These are phyloP conservation scores for Babylonia areolata DNA, from an alignment of 1,140 invertebrate species.

Conservation along the genomic window DNA sequence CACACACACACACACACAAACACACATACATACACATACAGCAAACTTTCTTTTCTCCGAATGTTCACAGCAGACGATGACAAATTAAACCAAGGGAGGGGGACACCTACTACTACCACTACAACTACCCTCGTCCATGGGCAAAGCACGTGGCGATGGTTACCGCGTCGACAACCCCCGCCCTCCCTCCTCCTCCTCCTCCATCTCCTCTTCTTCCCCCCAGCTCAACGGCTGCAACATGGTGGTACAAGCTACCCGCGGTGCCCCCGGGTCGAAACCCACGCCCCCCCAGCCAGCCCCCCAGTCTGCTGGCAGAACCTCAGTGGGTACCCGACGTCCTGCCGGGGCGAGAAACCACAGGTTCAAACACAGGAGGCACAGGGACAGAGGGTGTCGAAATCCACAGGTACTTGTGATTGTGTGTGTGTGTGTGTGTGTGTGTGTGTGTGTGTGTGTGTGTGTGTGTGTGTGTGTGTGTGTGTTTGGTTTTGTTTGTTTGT, in stretches of 20 bases:
- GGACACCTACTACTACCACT: neutral
- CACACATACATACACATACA: no score
- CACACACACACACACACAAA: no score
- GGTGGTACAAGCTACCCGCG: no score
- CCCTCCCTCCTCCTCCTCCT: constrained; percentile 20
- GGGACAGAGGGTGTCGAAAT: neutral
- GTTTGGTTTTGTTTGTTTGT: no score
- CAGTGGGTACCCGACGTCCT: neutral
- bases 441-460: no score
- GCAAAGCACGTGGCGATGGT: constrained; percentile 9
- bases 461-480: no score
- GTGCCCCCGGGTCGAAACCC: no score
- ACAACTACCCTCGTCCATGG: neutral
- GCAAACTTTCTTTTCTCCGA: no score
- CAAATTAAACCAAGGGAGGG: neutral
- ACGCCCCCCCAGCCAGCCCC: no score
- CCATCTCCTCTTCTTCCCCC: constrained; percentile 25
- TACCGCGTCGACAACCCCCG: neutral
- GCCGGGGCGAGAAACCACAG: neutral
- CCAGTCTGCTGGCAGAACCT: no score
- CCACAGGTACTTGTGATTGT: constrained; percentile 22
- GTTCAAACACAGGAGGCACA: constrained; percentile 15
- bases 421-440: no score
- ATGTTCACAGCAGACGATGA: neutral
- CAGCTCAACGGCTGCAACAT: neutral